A percentile compares a stretch with the other conserved stretches of the same genome.
Conservation (phyloP, 92 coral and sea anemone genomes). For the Ricordea florida region DNA sequence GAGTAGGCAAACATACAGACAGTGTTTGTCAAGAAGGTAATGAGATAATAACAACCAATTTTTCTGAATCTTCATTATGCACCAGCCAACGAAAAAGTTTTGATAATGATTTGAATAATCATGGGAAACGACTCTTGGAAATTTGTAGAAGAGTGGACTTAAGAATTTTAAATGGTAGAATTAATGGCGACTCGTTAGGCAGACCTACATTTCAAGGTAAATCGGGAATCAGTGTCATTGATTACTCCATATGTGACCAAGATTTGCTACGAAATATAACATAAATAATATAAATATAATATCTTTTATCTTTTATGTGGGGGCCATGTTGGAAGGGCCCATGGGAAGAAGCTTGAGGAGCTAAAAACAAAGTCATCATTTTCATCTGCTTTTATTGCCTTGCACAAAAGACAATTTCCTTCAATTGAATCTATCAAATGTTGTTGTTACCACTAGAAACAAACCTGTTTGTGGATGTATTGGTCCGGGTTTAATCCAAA, state of each 20-base stretch:
- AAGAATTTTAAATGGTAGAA: conserved; percentile 42
- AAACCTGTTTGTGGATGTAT: conserved; percentile 61
- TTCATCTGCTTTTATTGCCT: conserved; percentile 37
- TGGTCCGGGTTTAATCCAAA: conserved; percentile 38
- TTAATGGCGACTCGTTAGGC: conserved; percentile 45
- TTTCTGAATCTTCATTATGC: conserved; percentile 10
- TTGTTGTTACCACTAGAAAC: conserved; percentile 31
- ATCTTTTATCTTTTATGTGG: no score
- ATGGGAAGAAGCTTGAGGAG: conserved; percentile 61
- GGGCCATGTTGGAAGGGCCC: conserved; percentile 59
- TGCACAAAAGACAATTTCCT: conserved; percentile 44
- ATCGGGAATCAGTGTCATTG: conserved; percentile 20
- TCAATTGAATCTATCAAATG: conserved; percentile 44
- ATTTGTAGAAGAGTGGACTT: conserved; percentile 40
- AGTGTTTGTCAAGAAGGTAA: conserved; percentile 31
- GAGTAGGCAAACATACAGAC: conserved; percentile 33
- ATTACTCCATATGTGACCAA: conserved; percentile 31
- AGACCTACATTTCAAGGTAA: conserved; percentile 35
- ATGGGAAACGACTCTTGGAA: conserved; percentile 35
- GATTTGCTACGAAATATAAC: neutral
- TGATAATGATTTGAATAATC: conserved; percentile 2
- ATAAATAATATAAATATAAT: no score
- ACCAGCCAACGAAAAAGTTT: conserved; percentile 4
- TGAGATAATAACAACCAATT: conserved; percentile 22
- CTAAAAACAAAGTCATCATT: conserved; percentile 28